A percentile compares a stretch with the other conserved stretches of the same genome.
These are phyloP conservation scores for Procapra przewalskii DNA, from an alignment of 2,113 vertebrate genomes.

Conservation along the genomic window DNA sequence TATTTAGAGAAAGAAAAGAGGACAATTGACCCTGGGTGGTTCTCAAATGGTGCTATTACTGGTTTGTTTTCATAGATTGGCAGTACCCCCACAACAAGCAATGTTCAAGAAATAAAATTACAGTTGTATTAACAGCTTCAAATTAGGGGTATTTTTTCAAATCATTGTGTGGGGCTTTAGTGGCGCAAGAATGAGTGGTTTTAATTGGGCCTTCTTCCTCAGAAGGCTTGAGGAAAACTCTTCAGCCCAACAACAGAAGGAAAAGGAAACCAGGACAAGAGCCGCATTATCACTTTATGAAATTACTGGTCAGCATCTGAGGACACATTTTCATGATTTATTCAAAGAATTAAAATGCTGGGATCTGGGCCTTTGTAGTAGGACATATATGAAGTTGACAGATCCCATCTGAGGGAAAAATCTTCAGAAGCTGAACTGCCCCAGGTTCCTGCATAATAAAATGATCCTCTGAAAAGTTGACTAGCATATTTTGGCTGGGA, in stretches of 20 bases:
- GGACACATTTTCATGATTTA: not conserved
- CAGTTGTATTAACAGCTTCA: constrained; percentile 73
- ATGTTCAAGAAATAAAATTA: constrained; percentile 73
- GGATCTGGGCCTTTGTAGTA: not conserved
- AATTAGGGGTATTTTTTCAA: constrained; percentile 74
- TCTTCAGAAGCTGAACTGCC: constrained; percentile 49
- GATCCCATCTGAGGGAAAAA: not conserved
- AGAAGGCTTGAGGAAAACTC: constrained; percentile 28
- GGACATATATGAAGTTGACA: not conserved
- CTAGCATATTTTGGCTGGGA: constrained; percentile 73
- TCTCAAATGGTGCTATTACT: constrained; percentile 73
- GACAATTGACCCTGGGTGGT: constrained; percentile 72
- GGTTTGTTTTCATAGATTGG: constrained; percentile 74
- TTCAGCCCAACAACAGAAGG: not conserved
- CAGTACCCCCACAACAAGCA: constrained; percentile 59
- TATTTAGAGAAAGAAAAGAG: constrained; percentile 74
- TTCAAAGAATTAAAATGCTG: constrained; percentile 6
- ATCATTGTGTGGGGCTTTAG: constrained; percentile 61
- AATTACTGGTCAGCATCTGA: constrained; percentile 2
- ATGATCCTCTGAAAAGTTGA: constrained; percentile 70
- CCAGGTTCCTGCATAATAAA: constrained; percentile 67
- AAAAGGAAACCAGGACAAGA: not conserved
- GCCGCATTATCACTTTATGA: not conserved
- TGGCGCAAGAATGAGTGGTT: constrained; percentile 38
- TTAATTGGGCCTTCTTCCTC: constrained; percentile 59